Conservation (phyloP, 2,113 vertebrate genomes). For the Sander vitreus region DNA sequence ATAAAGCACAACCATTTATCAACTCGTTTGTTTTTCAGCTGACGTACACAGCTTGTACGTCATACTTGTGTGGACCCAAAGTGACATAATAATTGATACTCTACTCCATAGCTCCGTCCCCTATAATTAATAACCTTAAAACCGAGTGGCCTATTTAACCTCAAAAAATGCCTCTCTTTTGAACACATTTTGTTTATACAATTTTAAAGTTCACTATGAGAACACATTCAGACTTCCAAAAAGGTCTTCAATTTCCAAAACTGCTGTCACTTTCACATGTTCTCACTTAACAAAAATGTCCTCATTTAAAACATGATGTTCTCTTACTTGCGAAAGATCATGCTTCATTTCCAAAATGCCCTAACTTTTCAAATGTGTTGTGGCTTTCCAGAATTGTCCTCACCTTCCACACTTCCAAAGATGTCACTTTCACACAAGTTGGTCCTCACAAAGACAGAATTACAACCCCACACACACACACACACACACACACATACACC, state of each 20-base stretch:
- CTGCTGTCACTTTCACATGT: neutral
- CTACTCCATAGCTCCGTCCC: neutral
- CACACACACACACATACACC: neutral
- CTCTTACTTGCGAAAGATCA: no score
- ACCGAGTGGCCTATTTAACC: no score
- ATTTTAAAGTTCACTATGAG: no score
- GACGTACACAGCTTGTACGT: slow-evolving; percentile 19
- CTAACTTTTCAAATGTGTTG: neutral
- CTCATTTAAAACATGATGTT: neutral
- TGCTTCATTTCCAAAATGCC: neutral
- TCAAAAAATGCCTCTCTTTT: no score
- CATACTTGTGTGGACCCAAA: slow-evolving; percentile 25
- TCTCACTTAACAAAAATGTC: neutral
- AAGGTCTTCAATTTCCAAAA: neutral
- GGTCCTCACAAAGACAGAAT: slow-evolving; percentile 53
- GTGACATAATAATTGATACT: neutral
- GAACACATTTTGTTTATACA: no score
- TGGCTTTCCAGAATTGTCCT: neutral
- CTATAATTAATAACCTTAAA: neutral
- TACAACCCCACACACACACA: neutral
- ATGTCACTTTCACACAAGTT: neutral
- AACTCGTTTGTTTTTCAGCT: slow-evolving; percentile 5
- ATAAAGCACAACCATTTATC: slow-evolving; percentile 32
- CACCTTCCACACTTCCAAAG: neutral
- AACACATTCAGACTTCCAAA: neutral